Evolutionary conservation across 2,113 vertebrate species (phyloP), one percentile per base, ranked within the genome.

Genomic region (Synodontis membranacea): DNA sequence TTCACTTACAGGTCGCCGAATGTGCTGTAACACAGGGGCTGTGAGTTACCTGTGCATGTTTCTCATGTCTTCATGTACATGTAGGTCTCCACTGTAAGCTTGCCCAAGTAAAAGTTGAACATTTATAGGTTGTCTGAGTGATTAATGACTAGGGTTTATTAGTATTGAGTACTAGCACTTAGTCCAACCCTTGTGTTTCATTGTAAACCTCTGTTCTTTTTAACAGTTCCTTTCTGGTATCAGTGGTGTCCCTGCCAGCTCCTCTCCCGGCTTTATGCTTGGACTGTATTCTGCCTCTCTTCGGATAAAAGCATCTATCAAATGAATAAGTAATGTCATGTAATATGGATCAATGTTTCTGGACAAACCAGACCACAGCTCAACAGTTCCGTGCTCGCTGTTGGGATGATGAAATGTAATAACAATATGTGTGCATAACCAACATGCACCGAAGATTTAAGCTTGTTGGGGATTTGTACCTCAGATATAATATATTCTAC

Each of bases 301-400:
- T 58, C 42, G 37, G 52, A 58, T 42, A 80, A 80, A 66, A 83
- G 42, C 81, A 11, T 46, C 23, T 31, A 39, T 64, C 28, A 68
- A 48, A 83, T 83, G 42, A 83, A 83, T 83, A 83, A 83, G 17
- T 64, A 66, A 83, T 83, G 81, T 46, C 5, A 60, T 64, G 39
- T 66, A 68, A 83, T 50, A 31, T 66, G 28, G 81, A 66, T 64
- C 42, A 62, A 83, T 83, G 42, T 66, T 82, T 83, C 17, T 82
- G n/a, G 9, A 46, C 80, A 82, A 56, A 37, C 50, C 34, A 37
- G 76, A 56, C 19, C 56, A 19, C 31, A 56, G 76, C 76, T 58
- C 31, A 34, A 79, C n/a, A 79, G 28, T 31, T 78, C 15, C 15
- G 31, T 50, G 28, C 1, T 79, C 15, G 34, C 75, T 76, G 6